These are phyloP conservation scores for Sebastes trivittatus DNA, from an alignment of 2,797 vertebrate species.

Conservation along the genomic window DNA sequence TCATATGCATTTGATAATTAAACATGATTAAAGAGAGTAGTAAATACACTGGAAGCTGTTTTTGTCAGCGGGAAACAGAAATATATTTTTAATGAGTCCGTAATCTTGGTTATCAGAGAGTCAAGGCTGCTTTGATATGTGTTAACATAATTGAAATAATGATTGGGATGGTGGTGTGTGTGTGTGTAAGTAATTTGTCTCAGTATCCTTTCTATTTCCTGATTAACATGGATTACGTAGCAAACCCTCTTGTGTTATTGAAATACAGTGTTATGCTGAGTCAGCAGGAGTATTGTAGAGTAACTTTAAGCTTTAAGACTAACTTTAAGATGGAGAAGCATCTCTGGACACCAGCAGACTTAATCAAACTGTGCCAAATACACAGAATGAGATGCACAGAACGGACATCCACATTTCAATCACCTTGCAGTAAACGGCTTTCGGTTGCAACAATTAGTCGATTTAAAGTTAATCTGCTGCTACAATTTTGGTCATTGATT, in stretches of 20 bases:
- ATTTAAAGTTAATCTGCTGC: neutral
- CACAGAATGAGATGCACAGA: too few relatives aligned
- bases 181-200: neutral
- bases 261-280: neutral
- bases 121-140: neutral
- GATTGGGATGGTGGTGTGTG: neutral
- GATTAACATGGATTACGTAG: neutral
- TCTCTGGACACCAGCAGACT: too few relatives aligned
- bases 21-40: neutral
- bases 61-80: neutral
- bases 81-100: neutral
- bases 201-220: neutral
- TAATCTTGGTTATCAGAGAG: neutral
- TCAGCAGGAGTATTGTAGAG: neutral
- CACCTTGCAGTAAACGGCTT: too few relatives aligned
- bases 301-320: neutral
- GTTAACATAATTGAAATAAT: neutral
- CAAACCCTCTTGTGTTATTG: neutral
- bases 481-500: neutral
- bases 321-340: too few relatives aligned
- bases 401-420: too few relatives aligned
- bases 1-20: neutral
- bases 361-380: too few relatives aligned
- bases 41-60: neutral
- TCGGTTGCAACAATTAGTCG: too few relatives aligned